Evolutionary conservation across 92 coral and sea anemone genomes (phyloP).

Genomic region (Porites divaricata): DNA sequence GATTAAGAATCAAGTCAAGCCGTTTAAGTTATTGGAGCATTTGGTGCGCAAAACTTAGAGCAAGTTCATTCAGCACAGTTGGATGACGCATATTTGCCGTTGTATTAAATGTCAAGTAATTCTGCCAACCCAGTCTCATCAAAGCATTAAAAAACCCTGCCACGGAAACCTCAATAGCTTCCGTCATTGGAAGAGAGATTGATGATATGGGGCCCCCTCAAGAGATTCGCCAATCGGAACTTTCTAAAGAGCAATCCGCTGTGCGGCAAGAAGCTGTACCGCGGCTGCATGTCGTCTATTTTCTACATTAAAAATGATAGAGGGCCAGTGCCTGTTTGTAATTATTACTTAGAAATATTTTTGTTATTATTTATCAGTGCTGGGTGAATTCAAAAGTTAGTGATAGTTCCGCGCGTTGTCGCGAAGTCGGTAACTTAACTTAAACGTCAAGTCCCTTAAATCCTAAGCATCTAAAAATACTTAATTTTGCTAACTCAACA

Average conservation of each 20-base stretch:
- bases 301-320: conserved; percentile 64
- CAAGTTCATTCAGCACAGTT: conserved; percentile 1
- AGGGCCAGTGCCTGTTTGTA: conserved; percentile 58
- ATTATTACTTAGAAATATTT: conserved; percentile 75
- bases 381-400: conserved; percentile 17
- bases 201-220: no score
- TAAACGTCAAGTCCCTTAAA: neutral
- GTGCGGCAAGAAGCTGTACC: conserved; percentile 33
- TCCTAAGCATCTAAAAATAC: conserved; percentile 2
- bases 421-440: neutral
- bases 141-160: no score
- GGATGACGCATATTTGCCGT: conserved; percentile 19
- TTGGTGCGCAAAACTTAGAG: conserved; percentile 15
- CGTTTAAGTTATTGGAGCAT: conserved; percentile 20
- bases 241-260: conserved; percentile 40
- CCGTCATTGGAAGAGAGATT: no score
- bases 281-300: conserved; percentile 57
- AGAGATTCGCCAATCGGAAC: conserved; percentile 12
- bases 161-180: neutral
- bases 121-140: neutral
- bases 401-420: neutral
- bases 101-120: conserved; percentile 18
- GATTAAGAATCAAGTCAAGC: conserved; percentile 14
- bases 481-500: conserved; percentile 18
- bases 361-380: conserved; percentile 64